phyloP scores from a whole-genome alignment of 1,140 invertebrate species.

The Gryllus bimaculatus region DNA sequence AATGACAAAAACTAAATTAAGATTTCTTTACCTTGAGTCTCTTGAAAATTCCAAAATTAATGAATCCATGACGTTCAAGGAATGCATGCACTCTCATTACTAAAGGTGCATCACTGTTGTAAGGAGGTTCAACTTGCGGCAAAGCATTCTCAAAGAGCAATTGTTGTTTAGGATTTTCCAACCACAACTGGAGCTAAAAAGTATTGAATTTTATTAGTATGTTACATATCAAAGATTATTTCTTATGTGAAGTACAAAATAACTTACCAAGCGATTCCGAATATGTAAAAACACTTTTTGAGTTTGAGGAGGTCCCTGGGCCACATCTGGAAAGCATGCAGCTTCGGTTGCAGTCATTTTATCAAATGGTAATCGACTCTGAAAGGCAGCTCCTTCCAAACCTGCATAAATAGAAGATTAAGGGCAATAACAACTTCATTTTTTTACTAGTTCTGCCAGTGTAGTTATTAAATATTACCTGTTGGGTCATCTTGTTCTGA shows the following conservation, averaged over 20 bases:
- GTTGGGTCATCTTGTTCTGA: constrained; percentile 39
- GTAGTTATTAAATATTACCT: constrained; percentile 22
- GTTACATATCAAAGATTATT: neutral
- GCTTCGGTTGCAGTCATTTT: constrained; percentile 92
- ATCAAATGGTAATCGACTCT: constrained; percentile 86
- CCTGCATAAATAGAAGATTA: constrained; percentile 33
- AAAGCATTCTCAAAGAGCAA: constrained; percentile 73
- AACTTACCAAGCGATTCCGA: constrained; percentile 71
- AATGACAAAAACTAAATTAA: too few relatives aligned
- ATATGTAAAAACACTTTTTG: constrained; percentile 88
- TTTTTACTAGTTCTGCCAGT: neutral
- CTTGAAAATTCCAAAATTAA: constrained; percentile 97
- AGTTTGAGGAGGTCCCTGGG: constrained; percentile 66
- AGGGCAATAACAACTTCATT: neutral
- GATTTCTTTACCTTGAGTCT: constrained; percentile 50
- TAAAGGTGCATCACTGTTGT: constrained; percentile 80
- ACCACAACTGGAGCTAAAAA: constrained; percentile 82
- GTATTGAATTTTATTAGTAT: neutral
- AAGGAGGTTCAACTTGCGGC: constrained; percentile 77
- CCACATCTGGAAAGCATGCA: constrained; percentile 85
- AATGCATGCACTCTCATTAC: constrained; percentile 82
- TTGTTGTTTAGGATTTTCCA: constrained; percentile 91
- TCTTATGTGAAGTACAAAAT: neutral
- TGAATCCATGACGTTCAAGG: constrained; percentile 91
- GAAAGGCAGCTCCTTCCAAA: constrained; percentile 86